These are phyloP conservation scores for Meganola albula DNA, from an alignment of 2,888 invertebrate species.

Conservation along the genomic window DNA sequence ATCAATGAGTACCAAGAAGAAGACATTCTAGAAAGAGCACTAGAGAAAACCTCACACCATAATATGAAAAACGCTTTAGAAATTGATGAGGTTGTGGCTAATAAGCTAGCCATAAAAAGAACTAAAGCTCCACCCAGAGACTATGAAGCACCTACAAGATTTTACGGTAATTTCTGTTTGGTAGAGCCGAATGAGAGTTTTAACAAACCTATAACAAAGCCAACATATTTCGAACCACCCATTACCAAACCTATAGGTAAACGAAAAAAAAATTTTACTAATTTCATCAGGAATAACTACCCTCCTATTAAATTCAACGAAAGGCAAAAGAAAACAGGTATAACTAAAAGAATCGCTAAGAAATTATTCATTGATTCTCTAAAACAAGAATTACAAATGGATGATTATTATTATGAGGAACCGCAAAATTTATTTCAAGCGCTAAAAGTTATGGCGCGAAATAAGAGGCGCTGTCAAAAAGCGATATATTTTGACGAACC, in stretches of 20 bases:
- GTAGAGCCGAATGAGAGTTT: too few species aligned
- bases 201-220: too few species aligned
- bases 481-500: slow-evolving; percentile 16
- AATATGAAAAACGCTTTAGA: slow-evolving; percentile 33
- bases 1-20: slow-evolving; percentile 42
- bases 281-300: too few species aligned
- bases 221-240: too few species aligned
- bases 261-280: slow-evolving; percentile 7
- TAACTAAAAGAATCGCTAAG: slow-evolving; percentile 32
- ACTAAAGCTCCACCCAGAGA: neutral
- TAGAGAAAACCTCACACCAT: neutral
- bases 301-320: too few species aligned
- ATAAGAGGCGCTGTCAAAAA: slow-evolving; percentile 32
- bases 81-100: slow-evolving; percentile 40
- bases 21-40: slow-evolving; percentile 14
- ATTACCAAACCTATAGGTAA: slow-evolving; percentile 2
- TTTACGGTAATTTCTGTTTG: too few species aligned
- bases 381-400: slow-evolving; percentile 41
- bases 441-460: slow-evolving; percentile 44
- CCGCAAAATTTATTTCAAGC: slow-evolving; percentile 50
- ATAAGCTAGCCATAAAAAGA: slow-evolving; percentile 26
- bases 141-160: slow-evolving; percentile 18
- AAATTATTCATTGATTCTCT: slow-evolving; percentile 37
- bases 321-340: too few species aligned
- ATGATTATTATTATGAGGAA: slow-evolving; percentile 30